Evolutionary conservation across 2,888 invertebrate species (phyloP), one percentile per base, ranked within the genome.

Genomic region (Sipha maydis): DNA sequence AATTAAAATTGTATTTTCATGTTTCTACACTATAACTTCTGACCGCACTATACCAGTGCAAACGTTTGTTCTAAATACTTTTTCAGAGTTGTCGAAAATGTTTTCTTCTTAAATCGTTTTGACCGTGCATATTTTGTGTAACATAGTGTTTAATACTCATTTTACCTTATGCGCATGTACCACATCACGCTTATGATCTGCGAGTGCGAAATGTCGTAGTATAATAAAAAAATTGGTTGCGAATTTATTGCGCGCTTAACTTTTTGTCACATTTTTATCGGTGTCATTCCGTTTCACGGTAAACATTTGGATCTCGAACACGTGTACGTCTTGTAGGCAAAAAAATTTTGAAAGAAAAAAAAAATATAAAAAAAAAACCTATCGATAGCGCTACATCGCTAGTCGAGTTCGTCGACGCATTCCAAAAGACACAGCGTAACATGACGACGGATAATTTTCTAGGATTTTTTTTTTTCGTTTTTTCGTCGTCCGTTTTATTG

Each of bases 351-450:
- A 9, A 41, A 9, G 19, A 75, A 76, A 76, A 76, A 21, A 79
- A 79, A 79, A 79, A 31, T 21, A 31, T 31, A 79, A 56, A 54
- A 77, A 77, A 54, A 54, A 14, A 11, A 77, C 28, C n/a, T 25
- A 28, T 5, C 21, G 25, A 7, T 25, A 61, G 61, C 25, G 11
- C 48, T 48, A 48, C 11, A 14, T 48, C 14, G 9, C 41, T 48
- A 56, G 80, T 80, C 67, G 38, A 80, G 67, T 80, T 38, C 71
- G 48, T 85, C 80, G 75, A 80, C 48, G 80, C 80, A 82, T 80
- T 82, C 79, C 73, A 75, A 88, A 88, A 82, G 80, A 73, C 80
- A 75, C 73, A 88, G 80, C 88, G 88, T 88, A 88, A 88, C 88
- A 61, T 88, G 88, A 88, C 88, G 38, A 48, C 71, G 88, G 79